Percentiles rank a stretch among this genome's conserved stretches.
Conservation (phyloP, 2,797 vertebrate genomes). For the Enteromius argenteus region DNA sequence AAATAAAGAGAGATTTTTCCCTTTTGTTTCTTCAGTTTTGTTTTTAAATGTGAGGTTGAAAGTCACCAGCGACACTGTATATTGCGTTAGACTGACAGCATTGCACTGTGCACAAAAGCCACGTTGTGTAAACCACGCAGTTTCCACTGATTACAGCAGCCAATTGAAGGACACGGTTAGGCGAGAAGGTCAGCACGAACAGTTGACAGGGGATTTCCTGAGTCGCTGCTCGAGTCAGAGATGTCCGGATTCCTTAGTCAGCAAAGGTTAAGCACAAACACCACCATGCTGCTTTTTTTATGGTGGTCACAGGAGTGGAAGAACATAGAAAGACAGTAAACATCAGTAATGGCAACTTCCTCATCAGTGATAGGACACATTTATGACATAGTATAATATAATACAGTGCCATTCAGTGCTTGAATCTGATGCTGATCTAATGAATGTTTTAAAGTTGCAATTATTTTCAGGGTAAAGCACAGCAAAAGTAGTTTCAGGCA, state of each 20-base stretch:
- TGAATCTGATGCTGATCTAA: too few species aligned
- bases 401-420: too few species aligned
- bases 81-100: background rate
- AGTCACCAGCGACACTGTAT: background rate
- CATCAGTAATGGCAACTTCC: background rate
- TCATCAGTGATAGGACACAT: background rate
- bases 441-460: too few species aligned
- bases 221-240: conserved; percentile 17
- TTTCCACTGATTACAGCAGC: conserved; percentile 7
- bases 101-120: background rate
- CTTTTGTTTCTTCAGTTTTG: background rate
- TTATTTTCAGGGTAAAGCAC: background rate
- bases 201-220: conserved; percentile 24
- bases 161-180: conserved; percentile 9
- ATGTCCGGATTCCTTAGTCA: conserved; percentile 8
- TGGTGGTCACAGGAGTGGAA: background rate
- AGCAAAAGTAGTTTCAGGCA: too few species aligned
- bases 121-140: background rate
- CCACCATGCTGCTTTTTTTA: background rate
- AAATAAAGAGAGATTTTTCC: background rate
- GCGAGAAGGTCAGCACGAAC: conserved; percentile 33
- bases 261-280: conserved; percentile 6
- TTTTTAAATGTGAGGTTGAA: background rate
- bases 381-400: background rate
- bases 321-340: background rate